These are phyloP conservation scores for Dallia pectoralis DNA, from an alignment of 2,797 vertebrate genomes.

Conservation along the genomic window DNA sequence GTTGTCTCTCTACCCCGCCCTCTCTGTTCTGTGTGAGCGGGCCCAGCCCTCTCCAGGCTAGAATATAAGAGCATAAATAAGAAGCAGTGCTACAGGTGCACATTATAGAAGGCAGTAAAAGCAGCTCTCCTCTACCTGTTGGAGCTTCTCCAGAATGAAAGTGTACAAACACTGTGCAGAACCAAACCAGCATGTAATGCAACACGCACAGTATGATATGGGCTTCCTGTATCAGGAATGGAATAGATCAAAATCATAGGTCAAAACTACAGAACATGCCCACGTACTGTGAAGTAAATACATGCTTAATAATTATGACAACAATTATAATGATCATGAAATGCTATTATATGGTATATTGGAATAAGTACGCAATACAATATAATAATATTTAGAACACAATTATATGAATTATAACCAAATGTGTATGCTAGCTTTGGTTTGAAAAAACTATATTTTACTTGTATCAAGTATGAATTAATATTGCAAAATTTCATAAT, in stretches of 20 bases:
- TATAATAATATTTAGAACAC: constrained; percentile 33
- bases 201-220: constrained; percentile 22
- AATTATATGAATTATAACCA: constrained; percentile 4
- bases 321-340: constrained; percentile 44
- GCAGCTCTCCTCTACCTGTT: constrained; percentile 42
- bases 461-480: constrained; percentile 32
- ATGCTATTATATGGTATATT: constrained; percentile 57
- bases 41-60: constrained; percentile 69
- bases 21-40: constrained; percentile 40
- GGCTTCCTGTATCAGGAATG: constrained; percentile 35
- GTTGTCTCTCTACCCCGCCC: constrained; percentile 5
- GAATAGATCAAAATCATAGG: constrained; percentile 16
- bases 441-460: constrained; percentile 23
- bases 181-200: constrained; percentile 48
- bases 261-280: constrained; percentile 28
- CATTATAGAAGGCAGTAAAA: constrained; percentile 44
- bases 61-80: constrained; percentile 57
- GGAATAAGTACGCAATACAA: constrained; percentile 48
- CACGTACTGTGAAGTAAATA: constrained; percentile 54
- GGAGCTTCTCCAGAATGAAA: constrained; percentile 50
- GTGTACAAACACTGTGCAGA: constrained; percentile 23
- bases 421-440: constrained; percentile 55
- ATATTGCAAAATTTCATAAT: constrained; percentile 59
- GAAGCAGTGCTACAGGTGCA: constrained; percentile 62
- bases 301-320: constrained; percentile 41